Evolutionary conservation across 2,113 vertebrate species (phyloP), one percentile per base, ranked within the genome.

Genomic region (Upupa epops): DNA sequence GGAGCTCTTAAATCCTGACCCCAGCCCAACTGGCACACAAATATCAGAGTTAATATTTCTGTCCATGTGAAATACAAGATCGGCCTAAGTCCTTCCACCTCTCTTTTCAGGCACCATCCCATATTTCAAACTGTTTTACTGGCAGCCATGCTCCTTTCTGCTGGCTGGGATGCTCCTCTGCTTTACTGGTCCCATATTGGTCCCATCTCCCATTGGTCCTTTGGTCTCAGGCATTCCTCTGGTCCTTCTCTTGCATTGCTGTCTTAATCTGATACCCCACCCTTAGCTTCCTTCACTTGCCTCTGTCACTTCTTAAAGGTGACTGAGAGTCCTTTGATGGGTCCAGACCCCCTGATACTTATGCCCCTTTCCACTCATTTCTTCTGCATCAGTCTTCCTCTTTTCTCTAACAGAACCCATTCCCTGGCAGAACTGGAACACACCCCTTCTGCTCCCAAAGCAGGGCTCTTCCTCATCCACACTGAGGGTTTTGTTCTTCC

Each of bases 1-100:
- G 81, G 86, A 92, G 87, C 89, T 93, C 75, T 89, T 89, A 87
- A 94, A 94, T 92, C 91, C 89, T 91, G 89, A 89, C 82, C 93
- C 64, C 6, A 2, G 66, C 87, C 13, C 0, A 48, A 81, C 61
- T 12, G 36, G 49, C 83, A 58, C 46, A 72, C 90, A 78, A 79
- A 75, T 58, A 54, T 70, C 2, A 0, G 46, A 21, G 55, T 81
- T 81, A 61, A 58, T 78, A 65, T 65, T 79, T 40, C 8, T 73
- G 56, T 66, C 75, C 48, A 4, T 66, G 73, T 42, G 51, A 80
- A 86, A 83, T 74, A 56, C 42, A 26, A n/a, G 18, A 6, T 36
- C 58, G 61, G 66, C 88, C 69, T n/a, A 66, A 58, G 54, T 24
- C 25, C 61, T 72, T 80, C 28, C 40, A 24, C 60, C 37, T 60